These are phyloP conservation scores for Lagopus muta DNA, from an alignment of 2,113 vertebrate species.

Conservation along the genomic window DNA sequence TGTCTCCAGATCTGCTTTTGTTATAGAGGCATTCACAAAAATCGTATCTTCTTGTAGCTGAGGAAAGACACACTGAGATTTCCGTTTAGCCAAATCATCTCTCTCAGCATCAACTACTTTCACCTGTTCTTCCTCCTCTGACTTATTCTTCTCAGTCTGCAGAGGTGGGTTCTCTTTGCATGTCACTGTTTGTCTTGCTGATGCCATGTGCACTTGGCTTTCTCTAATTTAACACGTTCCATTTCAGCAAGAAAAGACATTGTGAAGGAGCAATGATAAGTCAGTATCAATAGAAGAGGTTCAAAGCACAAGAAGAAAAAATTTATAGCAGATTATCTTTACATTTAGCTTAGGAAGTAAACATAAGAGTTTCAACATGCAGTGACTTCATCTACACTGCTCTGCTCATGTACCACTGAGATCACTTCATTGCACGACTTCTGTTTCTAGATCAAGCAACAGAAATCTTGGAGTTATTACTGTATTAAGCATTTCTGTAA, in stretches of 20 bases:
- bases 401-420: not conserved
- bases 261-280: slow-evolving; percentile 60
- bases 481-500: slow-evolving; percentile 27
- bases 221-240: slow-evolving; percentile 74
- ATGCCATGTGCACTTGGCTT: slow-evolving; percentile 51
- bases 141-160: slow-evolving; percentile 65
- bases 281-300: slow-evolving; percentile 34
- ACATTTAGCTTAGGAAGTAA: slow-evolving; percentile 17
- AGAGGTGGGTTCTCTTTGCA: slow-evolving; percentile 67
- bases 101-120: slow-evolving; percentile 79
- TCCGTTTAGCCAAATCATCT: slow-evolving; percentile 84
- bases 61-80: slow-evolving; percentile 72
- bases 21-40: slow-evolving; percentile 82
- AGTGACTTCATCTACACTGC: not conserved
- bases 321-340: not conserved
- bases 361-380: not conserved
- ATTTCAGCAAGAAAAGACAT: slow-evolving; percentile 41
- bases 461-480: slow-evolving; percentile 14
- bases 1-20: slow-evolving; percentile 90
- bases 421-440: not conserved
- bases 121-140: slow-evolving; percentile 31
- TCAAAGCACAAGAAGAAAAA: slow-evolving; percentile 47
- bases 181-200: slow-evolving; percentile 60
- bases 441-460: slow-evolving; percentile 12
- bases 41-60: slow-evolving; percentile 74